Base-by-base conservation (phyloP, 2,888 invertebrate genomes). In the Blomia tropicalis region DNA sequence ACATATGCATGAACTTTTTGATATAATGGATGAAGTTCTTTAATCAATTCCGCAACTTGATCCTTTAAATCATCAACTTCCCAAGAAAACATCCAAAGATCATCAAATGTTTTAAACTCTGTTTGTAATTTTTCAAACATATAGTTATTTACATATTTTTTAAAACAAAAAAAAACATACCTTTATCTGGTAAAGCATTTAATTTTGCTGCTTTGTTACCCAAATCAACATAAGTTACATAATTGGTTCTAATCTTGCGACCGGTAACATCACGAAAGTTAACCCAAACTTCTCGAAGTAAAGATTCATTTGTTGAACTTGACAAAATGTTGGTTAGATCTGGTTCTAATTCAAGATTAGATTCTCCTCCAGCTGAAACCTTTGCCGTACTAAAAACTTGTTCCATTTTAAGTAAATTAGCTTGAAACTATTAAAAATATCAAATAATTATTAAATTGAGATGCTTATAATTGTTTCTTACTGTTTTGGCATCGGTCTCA, bases 1-100 rank as follows among this genome's bases (percentile, higher is more conserved):
- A 87, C 87, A 68, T 85, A 90, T 0, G 87, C 85, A 71, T 89
- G 87, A 1, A 90, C 75, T 70, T 87, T 83, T 68, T 84, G 81
- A 73, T 89, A 89, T 0, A 89, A 74, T 0, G 88, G 87, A 64
- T 80, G 78, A 51, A 87, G 73, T 68, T 75, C 69, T 0, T 69
- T 58, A 54, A 72, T 71, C 31, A 76, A 64, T 22, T 68, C 60
- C 27, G 70, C 70, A 4, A 29, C 47, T 27, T 51, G 29, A 23
- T 58, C 43, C 22, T 51, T 62, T n/a, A 64, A 51, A 4, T 58
- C 41, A 7, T 31, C 29, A 11, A 43, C 62, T 61, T 64, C 60
- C 58, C 56, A 64, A 7, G 3, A 7, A 25, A 58, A 61, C 22
- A 61, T 41, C 60, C 56, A 61, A 11, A 61, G 30, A 25, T 61